Base-by-base conservation (phyloP, 2,113 vertebrate genomes). In the Pachypanchax playfairii region DNA sequence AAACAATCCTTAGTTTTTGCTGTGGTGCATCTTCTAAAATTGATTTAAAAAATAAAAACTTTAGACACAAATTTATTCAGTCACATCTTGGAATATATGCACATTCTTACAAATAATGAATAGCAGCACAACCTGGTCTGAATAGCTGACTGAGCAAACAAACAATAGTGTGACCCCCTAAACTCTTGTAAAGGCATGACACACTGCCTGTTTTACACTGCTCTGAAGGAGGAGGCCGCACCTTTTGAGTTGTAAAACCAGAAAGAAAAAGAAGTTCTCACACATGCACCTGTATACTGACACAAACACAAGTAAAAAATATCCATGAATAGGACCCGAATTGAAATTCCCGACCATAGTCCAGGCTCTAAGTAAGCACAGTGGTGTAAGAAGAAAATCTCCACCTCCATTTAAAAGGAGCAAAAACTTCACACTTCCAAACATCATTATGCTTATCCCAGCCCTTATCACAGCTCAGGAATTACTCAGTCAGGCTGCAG, bases 401-500 rank as follows among this genome's bases (percentile, higher is more conserved):
- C 53, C 75, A 67, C 81, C 79, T 79, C 73, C 65, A 83, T 82
- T 91, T 82, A 87, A 77, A 87, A 73, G 75, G 64, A 83, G 80
- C 71, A 74, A 73, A 88, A 86, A 75, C 77, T 79, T 84, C 80
- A 87, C 85, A 84, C 80, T 74, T 83, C 84, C 72, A 88, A 89
- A 89, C 72, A 62, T 84, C 82, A 86, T 88, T 86, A 86, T 79
- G 73, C 84, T 90, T 87, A 87, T 89, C 89, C 79, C 53, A 71
- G 61, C 70, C 73, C 80, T 89, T 88, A 90, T 91, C 88, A 21
- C 62, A 33, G 74, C 78, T 68, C 61, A 62, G 70, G 74, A 84
- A 82, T 84, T 77, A 84, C 80, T 73, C 73, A 65, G 81, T 72
- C 79, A 4, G 65, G 55, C 65, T 73, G 71, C 65, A 72, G 77